Evolutionary conservation across 64 coral and sea anemone genomes (phyloP), one percentile per base, ranked within the genome.

Genomic region (Stichodactyla mertensii): DNA sequence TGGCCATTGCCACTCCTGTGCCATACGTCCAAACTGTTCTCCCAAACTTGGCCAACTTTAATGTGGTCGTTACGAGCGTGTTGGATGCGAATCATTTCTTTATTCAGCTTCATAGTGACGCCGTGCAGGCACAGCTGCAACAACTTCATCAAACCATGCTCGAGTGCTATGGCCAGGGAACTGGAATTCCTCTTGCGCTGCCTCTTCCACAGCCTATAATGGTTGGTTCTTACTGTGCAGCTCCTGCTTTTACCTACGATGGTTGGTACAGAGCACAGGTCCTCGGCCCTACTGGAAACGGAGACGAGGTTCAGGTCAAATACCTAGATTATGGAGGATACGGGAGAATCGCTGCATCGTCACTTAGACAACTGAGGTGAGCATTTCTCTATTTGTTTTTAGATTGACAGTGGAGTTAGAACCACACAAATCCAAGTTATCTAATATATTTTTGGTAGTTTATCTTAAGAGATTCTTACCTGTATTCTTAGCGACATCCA

Each of bases 311-410:
- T 16, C 89, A 98, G 51, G 92, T 98, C 13, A 87, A 92, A n/a
- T 98, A 94, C 15, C 86, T 98, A 82, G 96, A 98, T 86, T 98
- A 98, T 80, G 96, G 96, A 69, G 96, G 96, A 18, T 92, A 89
- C 53, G 87, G 88, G 7, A 83, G 71, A 0, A 82, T 98, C 31
- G 85, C 90, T 7, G 88, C 86, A 0, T 90, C 92, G 0, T 88
- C 85, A 51, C 88, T 98, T 11, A 84, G 96, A 74, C 92, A 90
- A 64, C 58, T 98, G 12, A 98, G 96, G 96, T 98, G 55, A 77
- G 93, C 26, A 19, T 10, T n/a, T 66, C 19, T 28, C 6, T 69
- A 69, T 74, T 74, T 74, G 27, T 9, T 66, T 66, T n/a, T 66
- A 45, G 59, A 23, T 66, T 66, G 62, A 8, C 9, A 66, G 22